Conservation (phyloP, 1,140 invertebrate species). For the Gerris buenoi region DNA sequence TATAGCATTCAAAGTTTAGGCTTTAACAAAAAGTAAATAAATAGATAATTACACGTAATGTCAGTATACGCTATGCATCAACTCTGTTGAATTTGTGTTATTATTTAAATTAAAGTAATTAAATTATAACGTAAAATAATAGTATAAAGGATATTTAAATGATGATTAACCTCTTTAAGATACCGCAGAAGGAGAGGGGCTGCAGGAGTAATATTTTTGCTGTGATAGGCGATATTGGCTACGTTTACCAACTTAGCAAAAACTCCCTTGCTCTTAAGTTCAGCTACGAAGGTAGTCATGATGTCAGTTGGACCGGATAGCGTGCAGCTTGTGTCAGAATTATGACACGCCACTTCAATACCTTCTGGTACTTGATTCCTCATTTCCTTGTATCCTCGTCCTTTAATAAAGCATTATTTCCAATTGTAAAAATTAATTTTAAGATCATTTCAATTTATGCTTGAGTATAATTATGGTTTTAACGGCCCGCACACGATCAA, state of each 20-base stretch:
- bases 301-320: constrained; percentile 48
- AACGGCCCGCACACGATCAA: too few relatives aligned
- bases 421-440: not conserved
- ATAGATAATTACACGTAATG: too few relatives aligned
- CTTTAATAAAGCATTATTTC: constrained; percentile 21
- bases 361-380: constrained; percentile 42
- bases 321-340: constrained; percentile 48
- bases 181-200: constrained; percentile 57
- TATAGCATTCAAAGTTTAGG: too few relatives aligned
- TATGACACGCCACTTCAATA: constrained; percentile 55
- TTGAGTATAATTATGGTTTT: too few relatives aligned
- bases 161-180: constrained; percentile 44
- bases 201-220: constrained; percentile 51
- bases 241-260: constrained; percentile 60
- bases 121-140: too few relatives aligned
- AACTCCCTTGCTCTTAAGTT: constrained; percentile 46
- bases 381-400: constrained; percentile 31
- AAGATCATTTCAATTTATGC: not conserved
- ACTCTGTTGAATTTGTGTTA: too few relatives aligned
- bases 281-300: constrained; percentile 28
- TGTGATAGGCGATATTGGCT: constrained; percentile 58
- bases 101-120: too few relatives aligned
- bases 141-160: too few relatives aligned
- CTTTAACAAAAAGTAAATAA: too few relatives aligned
- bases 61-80: too few relatives aligned